A percentile compares a stretch with the other conserved stretches of the same genome.
phyloP scores from a whole-genome alignment of 2,797 vertebrate species.

The Sebastes paucispinis region DNA sequence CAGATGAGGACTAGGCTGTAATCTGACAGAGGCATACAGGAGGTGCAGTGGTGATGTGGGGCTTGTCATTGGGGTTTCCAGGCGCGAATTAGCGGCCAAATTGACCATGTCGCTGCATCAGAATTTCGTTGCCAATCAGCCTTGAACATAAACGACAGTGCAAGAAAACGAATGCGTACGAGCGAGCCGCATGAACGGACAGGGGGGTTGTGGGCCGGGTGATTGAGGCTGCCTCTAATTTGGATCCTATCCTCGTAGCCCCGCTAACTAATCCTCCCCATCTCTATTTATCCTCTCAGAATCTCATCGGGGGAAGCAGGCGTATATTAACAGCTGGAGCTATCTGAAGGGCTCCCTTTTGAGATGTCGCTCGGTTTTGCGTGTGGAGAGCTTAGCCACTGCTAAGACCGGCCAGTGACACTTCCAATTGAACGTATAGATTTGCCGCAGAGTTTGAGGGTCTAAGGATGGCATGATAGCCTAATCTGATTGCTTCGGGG shows the following conservation, averaged over 20 bases:
- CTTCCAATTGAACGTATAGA: constrained; percentile 77
- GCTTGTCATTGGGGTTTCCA: constrained; percentile 60
- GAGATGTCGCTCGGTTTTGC: constrained; percentile 60
- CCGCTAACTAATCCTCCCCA: constrained; percentile 78
- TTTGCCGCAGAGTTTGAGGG: constrained; percentile 61
- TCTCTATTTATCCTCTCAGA: constrained; percentile 79
- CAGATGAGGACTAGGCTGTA: constrained; percentile 57
- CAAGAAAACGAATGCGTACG: constrained; percentile 45
- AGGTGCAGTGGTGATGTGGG: constrained; percentile 3
- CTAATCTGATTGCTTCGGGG: constrained; percentile 77
- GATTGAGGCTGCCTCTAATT: constrained; percentile 77
- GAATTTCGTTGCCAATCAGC: constrained; percentile 73
- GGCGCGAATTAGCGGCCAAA: constrained; percentile 75
- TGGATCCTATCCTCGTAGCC: constrained; percentile 77
- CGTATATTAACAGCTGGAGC: constrained; percentile 72
- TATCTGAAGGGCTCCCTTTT: constrained; percentile 75
- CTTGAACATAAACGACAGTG: constrained; percentile 65
- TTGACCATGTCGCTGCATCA: constrained; percentile 76
- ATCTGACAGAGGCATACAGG: constrained; percentile 62
- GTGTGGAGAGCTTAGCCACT: constrained; percentile 64
- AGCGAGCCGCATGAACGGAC: constrained; percentile 15
- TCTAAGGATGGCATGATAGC: constrained; percentile 60
- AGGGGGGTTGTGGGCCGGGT: constrained; percentile 43
- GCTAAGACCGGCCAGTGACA: constrained; percentile 67
- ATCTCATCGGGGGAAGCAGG: constrained; percentile 75